Evolutionary conservation across 1,140 invertebrate genomes (phyloP), one percentile per base, ranked within the genome.

Genomic region (Wasmannia auropunctata): DNA sequence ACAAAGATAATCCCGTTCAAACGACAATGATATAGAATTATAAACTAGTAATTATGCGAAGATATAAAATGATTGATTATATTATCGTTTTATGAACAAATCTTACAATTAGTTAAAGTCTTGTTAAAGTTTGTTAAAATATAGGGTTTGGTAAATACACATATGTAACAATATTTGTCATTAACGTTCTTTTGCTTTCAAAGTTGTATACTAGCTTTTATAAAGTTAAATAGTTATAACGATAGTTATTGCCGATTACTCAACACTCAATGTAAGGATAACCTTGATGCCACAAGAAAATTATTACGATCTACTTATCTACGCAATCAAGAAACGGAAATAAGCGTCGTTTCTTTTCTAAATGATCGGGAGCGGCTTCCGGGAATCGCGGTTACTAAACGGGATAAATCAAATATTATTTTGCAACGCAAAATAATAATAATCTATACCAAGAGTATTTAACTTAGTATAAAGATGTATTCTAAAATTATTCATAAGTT

Each of bases 311-410:
- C 19, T 80, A 28, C 19, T 80, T 22, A 56, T 22, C 77, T 67
- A 54, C 22, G 22, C 22, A 69, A 80, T 80, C 46, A 40, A 80
- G 62, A 54, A 85, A 88, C 87, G 83, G 86, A 88, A 80, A 88
- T 60, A 58, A 85, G 60, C 51, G 49, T 87, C 75, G 60, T 89
- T 80, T 88, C 74, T 72, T 89, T 88, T 40, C 46, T 89, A 86
- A 88, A 81, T 37, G 83, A 86, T 46, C 31, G 79, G 87, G 88
- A 88, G 88, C 51, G 88, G 88, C 88, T 86, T 89, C 88, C 87
- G 83, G 31, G 43, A 58, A 16, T 31, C 74, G 56, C 6, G 51
- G 11, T 62, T 16, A 11, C 67, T 79, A 14, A 67, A 51, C n/a
- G 28, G 7, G 10, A 51, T 63, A 69, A 19, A 51, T 65, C 11